phyloP scores from a whole-genome alignment of 2,888 invertebrate genomes.

The Caenorhabditis doughertyi region DNA sequence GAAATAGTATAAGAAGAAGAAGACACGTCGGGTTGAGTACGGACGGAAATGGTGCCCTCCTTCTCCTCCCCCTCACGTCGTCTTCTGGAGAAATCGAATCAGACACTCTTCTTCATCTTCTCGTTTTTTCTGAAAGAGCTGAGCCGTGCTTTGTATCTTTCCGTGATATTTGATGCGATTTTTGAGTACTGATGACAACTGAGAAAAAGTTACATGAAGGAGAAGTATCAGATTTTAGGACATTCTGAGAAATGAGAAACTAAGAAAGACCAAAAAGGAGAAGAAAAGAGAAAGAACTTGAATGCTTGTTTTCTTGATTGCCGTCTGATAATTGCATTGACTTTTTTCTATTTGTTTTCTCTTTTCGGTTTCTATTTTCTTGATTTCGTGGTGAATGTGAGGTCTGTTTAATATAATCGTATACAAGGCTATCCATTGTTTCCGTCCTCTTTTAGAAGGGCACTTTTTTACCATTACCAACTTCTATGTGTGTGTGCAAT shows the following conservation, averaged over 20 bases:
- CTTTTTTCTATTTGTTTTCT: constrained; percentile 23
- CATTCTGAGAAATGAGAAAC: constrained; percentile 15
- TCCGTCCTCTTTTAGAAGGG: too few species aligned
- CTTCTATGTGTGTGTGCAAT: too few species aligned
- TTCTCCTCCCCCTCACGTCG: constrained; percentile 24
- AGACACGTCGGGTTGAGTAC: constrained; percentile 15
- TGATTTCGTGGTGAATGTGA: constrained; percentile 2
- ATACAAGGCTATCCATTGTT: too few species aligned
- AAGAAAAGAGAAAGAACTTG: constrained; percentile 6
- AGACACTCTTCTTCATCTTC: constrained; percentile 42
- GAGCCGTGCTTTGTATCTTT: not conserved
- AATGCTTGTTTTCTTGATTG: constrained; percentile 33
- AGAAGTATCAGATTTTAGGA: constrained; percentile 14
- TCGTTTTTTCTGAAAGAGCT: not conserved
- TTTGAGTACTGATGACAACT: constrained; percentile 20
- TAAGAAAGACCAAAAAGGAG: not conserved
- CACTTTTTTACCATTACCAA: too few species aligned
- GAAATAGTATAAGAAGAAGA: constrained; percentile 24
- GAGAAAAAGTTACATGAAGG: not conserved
- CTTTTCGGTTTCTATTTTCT: not conserved
- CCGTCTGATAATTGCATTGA: constrained; percentile 41
- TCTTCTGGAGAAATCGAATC: constrained; percentile 38
- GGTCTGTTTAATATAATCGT: not conserved
- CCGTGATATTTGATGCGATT: constrained; percentile 48
- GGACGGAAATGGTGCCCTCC: constrained; percentile 45